Evolutionary conservation across 2,113 vertebrate genomes (phyloP).

Genomic region (Noturus placidus): DNA sequence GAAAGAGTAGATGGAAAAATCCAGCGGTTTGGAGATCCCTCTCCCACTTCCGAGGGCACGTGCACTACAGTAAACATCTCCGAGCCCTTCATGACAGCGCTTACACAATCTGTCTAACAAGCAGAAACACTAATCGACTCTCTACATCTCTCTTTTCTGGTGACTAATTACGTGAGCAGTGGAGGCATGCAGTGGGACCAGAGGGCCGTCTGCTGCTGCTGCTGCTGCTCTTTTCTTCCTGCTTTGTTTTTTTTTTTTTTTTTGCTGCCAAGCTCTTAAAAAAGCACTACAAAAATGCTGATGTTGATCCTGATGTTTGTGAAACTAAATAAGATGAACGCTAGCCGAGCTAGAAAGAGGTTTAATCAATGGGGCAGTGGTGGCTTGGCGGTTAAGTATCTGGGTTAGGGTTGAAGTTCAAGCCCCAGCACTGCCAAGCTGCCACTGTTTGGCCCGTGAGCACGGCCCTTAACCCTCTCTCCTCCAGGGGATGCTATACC

Average conservation of each 20-base stretch:
- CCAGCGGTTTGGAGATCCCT: slow-evolving; percentile 6
- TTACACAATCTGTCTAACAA: slow-evolving; percentile 62
- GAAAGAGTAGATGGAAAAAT: slow-evolving; percentile 9
- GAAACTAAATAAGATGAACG: background rate
- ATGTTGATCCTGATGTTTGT: background rate
- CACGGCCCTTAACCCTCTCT: no score
- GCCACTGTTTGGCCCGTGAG: no score
- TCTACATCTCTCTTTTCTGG: slow-evolving; percentile 57
- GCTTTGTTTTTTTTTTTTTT: background rate
- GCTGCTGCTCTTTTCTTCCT: slow-evolving; percentile 18
- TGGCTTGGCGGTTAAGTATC: no score
- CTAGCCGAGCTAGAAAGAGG: background rate
- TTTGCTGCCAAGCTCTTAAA: background rate
- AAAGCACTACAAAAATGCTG: background rate
- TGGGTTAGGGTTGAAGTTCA: no score
- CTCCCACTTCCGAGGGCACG: slow-evolving; percentile 40
- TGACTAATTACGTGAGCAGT: slow-evolving; percentile 59
- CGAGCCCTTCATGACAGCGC: slow-evolving; percentile 55
- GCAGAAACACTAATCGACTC: slow-evolving; percentile 61
- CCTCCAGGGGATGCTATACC: no score
- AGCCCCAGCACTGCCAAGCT: no score
- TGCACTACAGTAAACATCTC: slow-evolving; percentile 16
- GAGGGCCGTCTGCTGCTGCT: slow-evolving; percentile 26
- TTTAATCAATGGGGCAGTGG: background rate
- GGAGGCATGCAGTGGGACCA: slow-evolving; percentile 61